phyloP scores from a whole-genome alignment of 2,113 vertebrate genomes.

The Syrrhaptes paradoxus region DNA sequence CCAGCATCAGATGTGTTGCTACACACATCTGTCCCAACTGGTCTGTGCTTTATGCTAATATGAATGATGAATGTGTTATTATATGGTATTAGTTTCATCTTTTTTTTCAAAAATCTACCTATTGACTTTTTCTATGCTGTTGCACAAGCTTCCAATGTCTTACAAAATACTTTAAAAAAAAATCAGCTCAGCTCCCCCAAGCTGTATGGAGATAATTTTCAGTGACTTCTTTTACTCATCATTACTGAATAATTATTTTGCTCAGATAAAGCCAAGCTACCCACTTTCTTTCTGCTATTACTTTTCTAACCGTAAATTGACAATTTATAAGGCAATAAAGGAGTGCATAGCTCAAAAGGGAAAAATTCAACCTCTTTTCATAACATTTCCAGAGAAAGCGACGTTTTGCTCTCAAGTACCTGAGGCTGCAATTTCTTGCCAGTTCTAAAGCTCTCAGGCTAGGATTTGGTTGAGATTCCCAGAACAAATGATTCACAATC shows the following conservation, averaged over 20 bases:
- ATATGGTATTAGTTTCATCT: background rate
- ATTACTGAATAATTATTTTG: background rate
- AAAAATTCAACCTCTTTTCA: background rate
- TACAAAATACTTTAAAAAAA: background rate
- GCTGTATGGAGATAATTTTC: background rate
- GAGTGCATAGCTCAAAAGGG: background rate
- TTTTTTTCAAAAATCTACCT: background rate
- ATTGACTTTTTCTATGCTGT: background rate
- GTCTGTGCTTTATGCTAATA: background rate
- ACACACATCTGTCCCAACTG: background rate
- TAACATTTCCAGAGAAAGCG: background rate
- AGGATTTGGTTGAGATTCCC: background rate
- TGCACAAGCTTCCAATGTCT: background rate
- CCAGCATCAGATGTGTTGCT: background rate
- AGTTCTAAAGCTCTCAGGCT: background rate
- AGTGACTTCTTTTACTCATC: background rate
- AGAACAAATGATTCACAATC: background rate
- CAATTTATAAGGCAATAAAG: background rate
- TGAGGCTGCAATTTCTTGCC: background rate
- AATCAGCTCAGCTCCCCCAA: background rate
- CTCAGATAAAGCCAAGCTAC: background rate
- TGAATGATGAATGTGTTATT: background rate
- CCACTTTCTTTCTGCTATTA: background rate
- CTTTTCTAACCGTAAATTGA: background rate
- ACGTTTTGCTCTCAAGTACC: background rate